These are phyloP conservation scores for Aporophyla lueneburgensis DNA, from an alignment of 2,888 invertebrate species.

Conservation along the genomic window DNA sequence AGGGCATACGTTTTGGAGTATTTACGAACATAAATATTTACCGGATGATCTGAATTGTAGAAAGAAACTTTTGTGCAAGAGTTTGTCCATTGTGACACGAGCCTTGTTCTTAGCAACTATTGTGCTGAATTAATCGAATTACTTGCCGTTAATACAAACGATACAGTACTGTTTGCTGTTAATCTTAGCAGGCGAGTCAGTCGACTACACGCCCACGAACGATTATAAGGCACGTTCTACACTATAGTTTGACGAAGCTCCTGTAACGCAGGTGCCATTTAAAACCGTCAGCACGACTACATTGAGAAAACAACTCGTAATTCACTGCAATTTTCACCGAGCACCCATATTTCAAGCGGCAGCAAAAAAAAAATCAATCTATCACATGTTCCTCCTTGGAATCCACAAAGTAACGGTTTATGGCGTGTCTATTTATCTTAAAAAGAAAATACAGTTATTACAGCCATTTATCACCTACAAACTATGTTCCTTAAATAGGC, in stretches of 20 bases:
- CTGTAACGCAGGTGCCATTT: background rate
- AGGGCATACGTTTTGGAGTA: constrained; percentile 39
- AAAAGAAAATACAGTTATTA: constrained; percentile 66
- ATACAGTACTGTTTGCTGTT: too few species aligned
- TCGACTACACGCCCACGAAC: background rate
- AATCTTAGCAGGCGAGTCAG: background rate
- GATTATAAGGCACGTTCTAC: background rate
- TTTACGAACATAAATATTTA: constrained; percentile 59
- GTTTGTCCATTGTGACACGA: constrained; percentile 4
- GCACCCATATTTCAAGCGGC: constrained; percentile 18
- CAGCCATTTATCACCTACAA: constrained; percentile 56
- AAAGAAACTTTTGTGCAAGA: constrained; percentile 20
- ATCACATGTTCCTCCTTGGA: constrained; percentile 41
- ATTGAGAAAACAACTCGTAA: constrained; percentile 22
- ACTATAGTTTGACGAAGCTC: background rate
- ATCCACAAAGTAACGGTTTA: constrained; percentile 42
- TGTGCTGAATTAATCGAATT: background rate
- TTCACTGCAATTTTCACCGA: constrained; percentile 45
- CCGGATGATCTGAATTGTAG: constrained; percentile 54
- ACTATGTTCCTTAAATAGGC: constrained; percentile 63
- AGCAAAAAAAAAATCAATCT: constrained; percentile 36
- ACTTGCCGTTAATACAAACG: background rate
- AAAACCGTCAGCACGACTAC: background rate
- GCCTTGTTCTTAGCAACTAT: constrained; percentile 10
- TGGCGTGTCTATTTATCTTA: constrained; percentile 51